Percentiles rank a stretch among this genome's conserved stretches.
Conservation (phyloP, 2,888 invertebrate genomes). For the Dinocampus coccinellae region DNA sequence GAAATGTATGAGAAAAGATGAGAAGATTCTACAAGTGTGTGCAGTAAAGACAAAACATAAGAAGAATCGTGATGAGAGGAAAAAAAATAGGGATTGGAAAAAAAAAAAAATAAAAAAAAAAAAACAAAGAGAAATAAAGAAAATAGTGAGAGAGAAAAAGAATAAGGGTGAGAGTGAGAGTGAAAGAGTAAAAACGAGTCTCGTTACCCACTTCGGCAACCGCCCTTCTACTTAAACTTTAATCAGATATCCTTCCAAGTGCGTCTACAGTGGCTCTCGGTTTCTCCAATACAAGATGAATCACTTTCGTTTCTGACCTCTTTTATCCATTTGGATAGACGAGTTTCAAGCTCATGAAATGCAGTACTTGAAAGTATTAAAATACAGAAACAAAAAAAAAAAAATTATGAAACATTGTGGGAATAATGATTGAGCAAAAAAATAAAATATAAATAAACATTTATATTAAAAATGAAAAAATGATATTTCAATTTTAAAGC, state of each 20-base stretch:
- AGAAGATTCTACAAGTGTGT: not conserved
- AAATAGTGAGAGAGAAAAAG: not conserved
- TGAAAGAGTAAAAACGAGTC: no score
- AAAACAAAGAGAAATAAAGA: no score
- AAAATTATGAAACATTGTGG: no score
- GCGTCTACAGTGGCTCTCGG: slow-evolving; percentile 6
- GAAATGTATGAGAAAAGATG: slow-evolving; percentile 19
- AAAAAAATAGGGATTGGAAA: no score
- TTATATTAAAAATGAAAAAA: not conserved
- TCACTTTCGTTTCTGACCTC: slow-evolving; percentile 13
- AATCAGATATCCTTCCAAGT: slow-evolving; percentile 26
- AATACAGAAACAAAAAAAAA: not conserved
- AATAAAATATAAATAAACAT: not conserved
- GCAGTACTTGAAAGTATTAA: not conserved
- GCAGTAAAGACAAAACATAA: not conserved
- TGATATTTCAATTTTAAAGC: not conserved
- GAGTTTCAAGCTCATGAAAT: not conserved
- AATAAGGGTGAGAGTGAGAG: not conserved
- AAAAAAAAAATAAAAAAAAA: not conserved
- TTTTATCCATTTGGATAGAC: not conserved
- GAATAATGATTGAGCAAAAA: no score
- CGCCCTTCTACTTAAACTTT: slow-evolving; percentile 20
- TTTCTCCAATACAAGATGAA: not conserved
- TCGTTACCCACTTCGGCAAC: slow-evolving; percentile 23
- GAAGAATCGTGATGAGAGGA: not conserved